These are phyloP conservation scores for Ormyrus rosae DNA, from an alignment of 2,888 invertebrate species.

Conservation along the genomic window DNA sequence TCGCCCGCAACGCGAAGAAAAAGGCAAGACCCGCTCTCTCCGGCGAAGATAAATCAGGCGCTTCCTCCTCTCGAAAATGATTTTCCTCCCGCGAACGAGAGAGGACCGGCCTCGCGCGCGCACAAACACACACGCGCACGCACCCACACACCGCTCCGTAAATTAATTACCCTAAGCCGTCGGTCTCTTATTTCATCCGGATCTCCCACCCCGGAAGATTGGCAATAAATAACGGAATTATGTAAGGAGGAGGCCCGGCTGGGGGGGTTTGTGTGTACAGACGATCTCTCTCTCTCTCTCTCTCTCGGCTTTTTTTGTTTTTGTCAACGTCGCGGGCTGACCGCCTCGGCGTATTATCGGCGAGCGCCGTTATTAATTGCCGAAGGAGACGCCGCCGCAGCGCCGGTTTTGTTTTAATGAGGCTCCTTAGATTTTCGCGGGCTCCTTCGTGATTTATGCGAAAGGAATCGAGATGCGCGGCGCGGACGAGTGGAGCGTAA, in stretches of 20 bases:
- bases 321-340: conserved; percentile 5
- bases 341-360: neutral
- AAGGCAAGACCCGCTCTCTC: neutral
- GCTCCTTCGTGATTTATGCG: too few relatives aligned
- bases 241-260: conserved; percentile 60
- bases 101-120: neutral
- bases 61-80: conserved; percentile 52
- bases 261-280: conserved; percentile 4
- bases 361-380: conserved; percentile 38
- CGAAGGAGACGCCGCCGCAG: neutral
- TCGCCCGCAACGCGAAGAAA: neutral
- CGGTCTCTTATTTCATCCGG: conserved; percentile 61
- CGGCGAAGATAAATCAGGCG: conserved; percentile 27
- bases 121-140: too few relatives aligned
- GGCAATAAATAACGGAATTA: conserved; percentile 71
- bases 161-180: conserved; percentile 67
- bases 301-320: conserved; percentile 18
- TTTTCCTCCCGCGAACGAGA: conserved; percentile 43
- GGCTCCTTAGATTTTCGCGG: neutral
- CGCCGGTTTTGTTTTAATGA: neutral
- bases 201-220: conserved; percentile 58
- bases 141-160: conserved; percentile 56
- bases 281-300: neutral
- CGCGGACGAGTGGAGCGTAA: too few relatives aligned
- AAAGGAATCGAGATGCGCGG: too few relatives aligned